Evolutionary conservation across 1,140 invertebrate genomes (phyloP), one percentile per base, ranked within the genome.

Genomic region (Brachionus koreanus): DNA sequence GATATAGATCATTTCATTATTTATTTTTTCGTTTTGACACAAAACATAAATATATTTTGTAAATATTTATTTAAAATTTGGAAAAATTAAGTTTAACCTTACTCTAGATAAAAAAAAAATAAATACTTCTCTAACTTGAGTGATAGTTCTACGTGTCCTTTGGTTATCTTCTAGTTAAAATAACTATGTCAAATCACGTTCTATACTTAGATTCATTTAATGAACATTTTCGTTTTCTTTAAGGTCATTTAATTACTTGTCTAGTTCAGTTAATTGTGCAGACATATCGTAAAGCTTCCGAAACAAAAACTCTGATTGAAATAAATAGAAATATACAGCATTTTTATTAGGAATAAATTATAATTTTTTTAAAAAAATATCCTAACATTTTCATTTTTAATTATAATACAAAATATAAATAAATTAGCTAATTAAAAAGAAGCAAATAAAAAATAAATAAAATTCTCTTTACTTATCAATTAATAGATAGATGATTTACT

Each of bases 11-110:
- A 57, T 57, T 57, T 57, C 49, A 57, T 23, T 57, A 23, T 57
- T 57, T 57, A 29, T 3, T 29, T 29, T 29, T 57, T 19, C 19
- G 19, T 57, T 57, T 57, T 57, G 49, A 57, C 49, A 57, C 49
- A 57, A 57, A 57, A 19, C 49, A 57, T 57, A 57, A 57, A 57
- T 57, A 57, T 25, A 2, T 57, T 57, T 57, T 7, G 49, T 57
- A 57, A 57, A 57, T 57, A 57, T 57, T 57, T 57, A 57, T 57
- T 57, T 57, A 23, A 57, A 57, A 57, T 57, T 57, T 57, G 19
- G 16, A 57, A 57, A 57, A 57, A 57, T 57, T 57, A 57, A 57
- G 49, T 57, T 57, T 57, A 19, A 19, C 49, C 49, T 57, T 57
- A 57, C 49, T 57, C 49, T 23, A 23, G 16, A 25, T 29, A 2